Percentiles rank a stretch among this genome's conserved stretches.
Conservation (phyloP, 2,113 vertebrate genomes). For the Tragelaphus imberbis region DNA sequence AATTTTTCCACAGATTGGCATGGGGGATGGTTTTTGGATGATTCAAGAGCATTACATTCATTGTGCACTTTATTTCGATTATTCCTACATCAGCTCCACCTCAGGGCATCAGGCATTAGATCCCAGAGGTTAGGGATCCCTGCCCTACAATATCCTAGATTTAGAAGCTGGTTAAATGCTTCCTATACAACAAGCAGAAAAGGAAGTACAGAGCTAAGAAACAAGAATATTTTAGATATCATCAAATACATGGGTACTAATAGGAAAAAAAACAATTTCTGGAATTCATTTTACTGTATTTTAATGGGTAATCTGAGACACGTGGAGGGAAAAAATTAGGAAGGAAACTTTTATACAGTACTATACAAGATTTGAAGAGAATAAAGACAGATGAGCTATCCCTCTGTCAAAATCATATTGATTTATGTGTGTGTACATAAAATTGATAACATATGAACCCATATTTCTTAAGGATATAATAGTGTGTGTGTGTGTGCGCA, state of each 20-base stretch:
- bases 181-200: neutral
- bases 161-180: neutral
- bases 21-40: neutral
- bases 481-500: rapidly evolving
- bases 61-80: neutral
- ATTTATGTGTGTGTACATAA: neutral
- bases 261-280: neutral
- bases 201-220: neutral
- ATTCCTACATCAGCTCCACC: neutral
- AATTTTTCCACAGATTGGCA: neutral
- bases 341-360: neutral
- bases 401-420: neutral
- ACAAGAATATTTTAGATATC: neutral
- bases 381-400: neutral
- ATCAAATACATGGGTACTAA: neutral
- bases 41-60: neutral
- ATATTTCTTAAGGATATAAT: neutral
- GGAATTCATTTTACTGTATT: conserved; percentile 14
- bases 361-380: conserved; percentile 4
- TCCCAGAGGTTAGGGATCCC: neutral
- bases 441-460: neutral
- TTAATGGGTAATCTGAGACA: conserved; percentile 20
- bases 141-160: neutral
- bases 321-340: neutral
- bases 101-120: neutral